These are phyloP conservation scores for Drusus annulatus DNA, from an alignment of 1,140 invertebrate genomes.

Conservation along the genomic window DNA sequence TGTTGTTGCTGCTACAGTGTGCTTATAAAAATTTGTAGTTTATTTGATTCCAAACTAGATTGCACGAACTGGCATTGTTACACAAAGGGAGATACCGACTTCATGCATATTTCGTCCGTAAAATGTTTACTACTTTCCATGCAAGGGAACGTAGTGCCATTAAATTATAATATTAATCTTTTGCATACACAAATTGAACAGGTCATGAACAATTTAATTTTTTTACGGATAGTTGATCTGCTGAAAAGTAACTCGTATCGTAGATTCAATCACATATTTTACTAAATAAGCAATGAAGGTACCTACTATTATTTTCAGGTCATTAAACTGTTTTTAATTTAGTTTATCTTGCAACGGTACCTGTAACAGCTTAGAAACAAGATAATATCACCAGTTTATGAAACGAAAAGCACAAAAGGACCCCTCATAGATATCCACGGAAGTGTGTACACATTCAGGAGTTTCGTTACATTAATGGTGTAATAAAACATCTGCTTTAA, in stretches of 20 bases:
- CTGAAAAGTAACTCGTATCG: too few species aligned
- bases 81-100: slow-evolving; percentile 20
- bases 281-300: background rate
- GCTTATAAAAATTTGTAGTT: slow-evolving; percentile 25
- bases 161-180: slow-evolving; percentile 11
- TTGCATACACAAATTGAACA: slow-evolving; percentile 2
- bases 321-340: too few species aligned
- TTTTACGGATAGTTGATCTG: background rate
- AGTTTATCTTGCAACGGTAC: background rate
- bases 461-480: slow-evolving; percentile 46
- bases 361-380: background rate
- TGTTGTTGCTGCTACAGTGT: background rate
- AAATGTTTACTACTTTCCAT: slow-evolving; percentile 24
- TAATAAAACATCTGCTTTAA: slow-evolving; percentile 51
- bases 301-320: background rate
- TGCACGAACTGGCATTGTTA: slow-evolving; percentile 28
- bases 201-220: background rate
- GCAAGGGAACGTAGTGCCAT: background rate
- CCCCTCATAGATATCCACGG: background rate
- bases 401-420: background rate
- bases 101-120: slow-evolving; percentile 27
- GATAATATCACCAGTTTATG: slow-evolving; percentile 1
- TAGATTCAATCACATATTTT: background rate
- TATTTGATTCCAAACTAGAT: slow-evolving; percentile 29
- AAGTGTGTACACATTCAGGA: slow-evolving; percentile 27